Conservation (phyloP, 2,113 vertebrate genomes). For the Rhagologus leucostigma region DNA sequence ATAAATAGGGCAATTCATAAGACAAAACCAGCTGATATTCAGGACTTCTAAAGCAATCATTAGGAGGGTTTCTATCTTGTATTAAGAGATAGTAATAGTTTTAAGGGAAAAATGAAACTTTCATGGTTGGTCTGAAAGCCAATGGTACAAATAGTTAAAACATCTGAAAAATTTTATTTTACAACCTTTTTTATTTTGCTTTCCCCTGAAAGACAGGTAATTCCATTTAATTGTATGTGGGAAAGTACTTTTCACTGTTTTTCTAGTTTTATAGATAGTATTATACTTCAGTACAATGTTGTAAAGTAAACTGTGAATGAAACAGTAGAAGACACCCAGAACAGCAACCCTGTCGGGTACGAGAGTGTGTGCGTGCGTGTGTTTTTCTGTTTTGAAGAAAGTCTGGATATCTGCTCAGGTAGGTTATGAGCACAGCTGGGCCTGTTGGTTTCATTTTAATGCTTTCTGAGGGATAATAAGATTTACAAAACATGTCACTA, state of each 20-base stretch:
- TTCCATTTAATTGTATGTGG: conserved; percentile 33
- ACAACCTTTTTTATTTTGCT: conserved; percentile 22
- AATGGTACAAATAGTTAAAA: conserved; percentile 7
- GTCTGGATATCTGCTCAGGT: conserved; percentile 44
- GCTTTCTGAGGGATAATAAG: conserved; percentile 43
- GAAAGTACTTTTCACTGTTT: conserved; percentile 38
- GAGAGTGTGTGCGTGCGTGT: neutral
- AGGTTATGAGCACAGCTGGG: conserved; percentile 42
- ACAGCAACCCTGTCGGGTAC: neutral
- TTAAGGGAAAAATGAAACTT: neutral
- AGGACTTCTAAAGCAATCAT: neutral
- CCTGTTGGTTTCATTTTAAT: conserved; percentile 39
- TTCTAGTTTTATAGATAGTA: conserved; percentile 29
- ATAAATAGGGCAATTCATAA: neutral
- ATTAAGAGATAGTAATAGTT: neutral
- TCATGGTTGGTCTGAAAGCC: neutral
- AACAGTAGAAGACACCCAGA: conserved; percentile 28
- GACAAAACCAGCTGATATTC: neutral
- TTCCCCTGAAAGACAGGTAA: conserved; percentile 49
- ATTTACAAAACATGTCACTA: conserved; percentile 44
- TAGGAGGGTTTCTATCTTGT: neutral
- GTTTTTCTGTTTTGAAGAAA: neutral
- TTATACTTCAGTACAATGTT: conserved; percentile 36
- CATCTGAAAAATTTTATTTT: conserved; percentile 6
- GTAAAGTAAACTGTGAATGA: conserved; percentile 60